phyloP scores from a whole-genome alignment of 1,140 invertebrate genomes.

The Lordiphosa collinella region DNA sequence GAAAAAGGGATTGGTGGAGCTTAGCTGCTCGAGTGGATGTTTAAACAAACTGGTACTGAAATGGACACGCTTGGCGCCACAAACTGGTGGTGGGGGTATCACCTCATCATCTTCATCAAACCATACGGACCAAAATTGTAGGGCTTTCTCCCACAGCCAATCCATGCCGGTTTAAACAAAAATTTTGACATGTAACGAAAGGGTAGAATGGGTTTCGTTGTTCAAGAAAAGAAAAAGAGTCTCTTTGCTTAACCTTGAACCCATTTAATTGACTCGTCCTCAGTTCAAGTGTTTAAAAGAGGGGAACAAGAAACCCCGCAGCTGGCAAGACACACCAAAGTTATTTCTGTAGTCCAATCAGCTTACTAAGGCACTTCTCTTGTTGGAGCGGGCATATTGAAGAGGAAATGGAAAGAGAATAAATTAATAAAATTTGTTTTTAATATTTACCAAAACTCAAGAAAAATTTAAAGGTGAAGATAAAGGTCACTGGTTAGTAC shows the following conservation, averaged over 20 bases:
- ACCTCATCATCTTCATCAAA: neutral
- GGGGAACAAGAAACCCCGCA: neutral
- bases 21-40: neutral
- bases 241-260: slow-evolving; percentile 54
- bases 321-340: slow-evolving; percentile 40
- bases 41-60: neutral
- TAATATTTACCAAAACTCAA: too few relatives aligned
- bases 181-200: slow-evolving; percentile 9
- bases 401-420: too few relatives aligned
- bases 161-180: neutral
- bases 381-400: neutral
- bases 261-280: slow-evolving; percentile 48
- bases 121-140: slow-evolving; percentile 4
- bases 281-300: slow-evolving; percentile 14
- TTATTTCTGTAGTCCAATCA: slow-evolving; percentile 55
- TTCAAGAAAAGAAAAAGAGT: too few relatives aligned
- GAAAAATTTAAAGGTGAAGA: too few relatives aligned
- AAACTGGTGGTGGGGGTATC: neutral
- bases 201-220: neutral
- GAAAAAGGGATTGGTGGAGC: slow-evolving; percentile 11
- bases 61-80: neutral
- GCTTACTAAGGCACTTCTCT: slow-evolving; percentile 21
- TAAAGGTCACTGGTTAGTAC: too few relatives aligned
- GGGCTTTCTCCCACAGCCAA: slow-evolving; percentile 13
- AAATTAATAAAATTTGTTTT: too few relatives aligned